Conservation (phyloP, 2,797 vertebrate genomes). For the Lepus oiostolus region DNA sequence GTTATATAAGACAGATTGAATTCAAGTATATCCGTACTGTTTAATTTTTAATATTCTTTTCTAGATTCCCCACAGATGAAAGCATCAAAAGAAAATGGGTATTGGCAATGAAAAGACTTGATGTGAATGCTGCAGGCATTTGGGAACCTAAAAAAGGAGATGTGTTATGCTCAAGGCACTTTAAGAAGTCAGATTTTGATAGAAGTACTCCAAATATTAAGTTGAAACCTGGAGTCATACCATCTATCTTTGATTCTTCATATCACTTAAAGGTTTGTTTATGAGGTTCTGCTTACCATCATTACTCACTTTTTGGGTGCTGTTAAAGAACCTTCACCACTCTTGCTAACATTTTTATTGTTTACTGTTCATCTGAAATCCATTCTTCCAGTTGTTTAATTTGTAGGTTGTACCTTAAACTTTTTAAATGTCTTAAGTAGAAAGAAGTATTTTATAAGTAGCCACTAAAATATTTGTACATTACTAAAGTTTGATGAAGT, state of each 20-base stretch:
- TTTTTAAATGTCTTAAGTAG: neutral
- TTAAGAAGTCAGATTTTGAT: slow-evolving; percentile 84
- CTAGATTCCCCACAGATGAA: slow-evolving; percentile 85
- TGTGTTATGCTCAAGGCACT: slow-evolving; percentile 83
- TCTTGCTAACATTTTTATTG: neutral
- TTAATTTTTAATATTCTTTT: slow-evolving; percentile 62
- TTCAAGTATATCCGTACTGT: neutral
- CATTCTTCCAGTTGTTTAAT: slow-evolving; percentile 32
- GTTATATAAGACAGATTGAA: neutral
- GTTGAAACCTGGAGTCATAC: slow-evolving; percentile 82
- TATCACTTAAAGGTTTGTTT: slow-evolving; percentile 78
- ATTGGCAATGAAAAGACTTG: slow-evolving; percentile 83
- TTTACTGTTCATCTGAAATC: slow-evolving; percentile 41
- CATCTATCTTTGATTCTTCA: slow-evolving; percentile 81
- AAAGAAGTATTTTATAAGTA: slow-evolving; percentile 11
- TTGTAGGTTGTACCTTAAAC: neutral
- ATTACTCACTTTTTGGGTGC: neutral
- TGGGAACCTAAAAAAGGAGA: slow-evolving; percentile 86
- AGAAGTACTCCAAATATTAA: slow-evolving; percentile 83
- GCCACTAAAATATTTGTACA: neutral
- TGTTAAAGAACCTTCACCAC: neutral
- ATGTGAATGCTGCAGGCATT: slow-evolving; percentile 79
- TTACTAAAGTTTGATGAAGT: slow-evolving; percentile 44
- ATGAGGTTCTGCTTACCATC: slow-evolving; percentile 10
- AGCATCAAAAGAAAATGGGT: slow-evolving; percentile 82